phyloP scores from a whole-genome alignment of 2,113 vertebrate genomes.

The Lethenteron reissneri region DNA sequence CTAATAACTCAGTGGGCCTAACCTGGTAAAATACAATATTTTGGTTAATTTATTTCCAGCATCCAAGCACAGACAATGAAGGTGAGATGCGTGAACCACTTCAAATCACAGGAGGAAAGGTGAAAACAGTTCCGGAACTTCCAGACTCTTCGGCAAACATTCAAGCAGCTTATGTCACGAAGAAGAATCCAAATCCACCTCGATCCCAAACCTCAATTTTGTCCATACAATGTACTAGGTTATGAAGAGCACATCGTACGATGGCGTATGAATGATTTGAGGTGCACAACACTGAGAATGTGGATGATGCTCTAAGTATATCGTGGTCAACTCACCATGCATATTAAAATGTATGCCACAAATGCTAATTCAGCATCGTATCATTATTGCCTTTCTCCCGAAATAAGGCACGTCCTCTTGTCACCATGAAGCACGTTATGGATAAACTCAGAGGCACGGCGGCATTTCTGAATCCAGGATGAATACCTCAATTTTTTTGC shows the following conservation, averaged over 20 bases:
- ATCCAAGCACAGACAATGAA: background rate
- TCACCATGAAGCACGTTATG: background rate
- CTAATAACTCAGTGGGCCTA: no score
- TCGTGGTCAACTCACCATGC: background rate
- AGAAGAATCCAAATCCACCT: background rate
- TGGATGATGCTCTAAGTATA: slow-evolving; percentile 1
- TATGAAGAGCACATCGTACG: background rate
- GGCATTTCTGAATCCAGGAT: background rate
- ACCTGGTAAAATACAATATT: no score
- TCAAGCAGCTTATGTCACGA: background rate
- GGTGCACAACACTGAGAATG: background rate
- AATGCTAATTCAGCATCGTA: background rate
- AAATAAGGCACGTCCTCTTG: background rate
- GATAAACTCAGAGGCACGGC: background rate
- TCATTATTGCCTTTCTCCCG: background rate
- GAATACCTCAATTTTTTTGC: background rate
- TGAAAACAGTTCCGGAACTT: slow-evolving; percentile 1
- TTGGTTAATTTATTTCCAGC: background rate
- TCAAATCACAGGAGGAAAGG: background rate
- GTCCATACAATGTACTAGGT: background rate
- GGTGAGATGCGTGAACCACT: background rate
- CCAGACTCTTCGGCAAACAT: background rate
- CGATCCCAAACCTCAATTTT: background rate
- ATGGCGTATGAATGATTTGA: background rate
- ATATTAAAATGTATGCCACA: background rate